These are phyloP conservation scores for Anas georgica DNA, from an alignment of 2,797 vertebrate species.

Conservation along the genomic window DNA sequence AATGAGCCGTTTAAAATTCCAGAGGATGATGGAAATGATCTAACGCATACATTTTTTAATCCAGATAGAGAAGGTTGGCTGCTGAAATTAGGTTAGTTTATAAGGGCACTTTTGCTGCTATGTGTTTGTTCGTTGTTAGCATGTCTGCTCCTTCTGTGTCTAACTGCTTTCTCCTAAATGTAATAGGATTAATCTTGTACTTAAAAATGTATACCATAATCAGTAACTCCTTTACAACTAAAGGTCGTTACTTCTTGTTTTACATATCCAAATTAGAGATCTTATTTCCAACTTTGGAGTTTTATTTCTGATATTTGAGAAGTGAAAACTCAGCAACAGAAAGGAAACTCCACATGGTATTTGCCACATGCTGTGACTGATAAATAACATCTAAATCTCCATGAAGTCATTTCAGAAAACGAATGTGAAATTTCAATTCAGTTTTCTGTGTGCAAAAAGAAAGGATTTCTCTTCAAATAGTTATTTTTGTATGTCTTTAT, in stretches of 20 bases:
- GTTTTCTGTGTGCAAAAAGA: slow-evolving; percentile 51
- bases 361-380: slow-evolving; percentile 1
- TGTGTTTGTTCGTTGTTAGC: not conserved
- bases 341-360: not conserved
- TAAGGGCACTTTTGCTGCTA: not conserved
- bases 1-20: slow-evolving; percentile 98
- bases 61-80: slow-evolving; percentile 98
- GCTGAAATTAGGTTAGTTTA: slow-evolving; percentile 91
- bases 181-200: not conserved
- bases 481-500: slow-evolving; percentile 77
- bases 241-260: slow-evolving; percentile 4
- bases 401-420: slow-evolving; percentile 47
- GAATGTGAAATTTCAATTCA: not conserved
- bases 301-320: slow-evolving; percentile 24
- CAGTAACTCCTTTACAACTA: not conserved
- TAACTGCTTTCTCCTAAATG: slow-evolving; percentile 28
- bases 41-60: slow-evolving; percentile 98
- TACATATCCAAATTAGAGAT: not conserved
- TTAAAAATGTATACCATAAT: not conserved
- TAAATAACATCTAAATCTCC: slow-evolving; percentile 8
- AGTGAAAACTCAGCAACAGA: not conserved
- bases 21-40: slow-evolving; percentile 96
- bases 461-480: slow-evolving; percentile 48
- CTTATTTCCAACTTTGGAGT: not conserved
- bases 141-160: not conserved